Conservation (phyloP, 2,797 vertebrate species). For the Peromyscus nudipes region DNA sequence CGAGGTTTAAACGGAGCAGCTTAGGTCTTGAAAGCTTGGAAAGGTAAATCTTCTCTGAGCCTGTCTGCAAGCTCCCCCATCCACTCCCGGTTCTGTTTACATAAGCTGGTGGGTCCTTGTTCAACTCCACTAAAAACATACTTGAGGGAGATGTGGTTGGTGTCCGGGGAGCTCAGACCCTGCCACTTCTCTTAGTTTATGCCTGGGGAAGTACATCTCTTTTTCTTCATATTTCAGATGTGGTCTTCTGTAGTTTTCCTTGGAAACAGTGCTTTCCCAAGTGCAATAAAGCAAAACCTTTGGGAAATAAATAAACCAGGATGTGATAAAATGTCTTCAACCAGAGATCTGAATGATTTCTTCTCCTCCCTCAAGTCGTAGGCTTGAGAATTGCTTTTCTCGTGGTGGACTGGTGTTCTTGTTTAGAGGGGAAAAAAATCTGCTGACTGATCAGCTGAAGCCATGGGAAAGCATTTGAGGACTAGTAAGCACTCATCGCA, state of each 20-base stretch:
- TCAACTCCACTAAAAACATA: neutral
- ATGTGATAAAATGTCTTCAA: neutral
- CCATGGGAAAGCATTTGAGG: slow-evolving; percentile 29
- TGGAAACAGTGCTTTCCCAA: slow-evolving; percentile 61
- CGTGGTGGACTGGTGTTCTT: slow-evolving; percentile 22
- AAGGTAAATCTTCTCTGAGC: neutral
- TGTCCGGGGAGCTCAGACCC: neutral
- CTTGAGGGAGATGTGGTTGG: neutral
- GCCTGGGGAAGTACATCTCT: neutral
- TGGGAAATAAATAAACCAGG: slow-evolving; percentile 59
- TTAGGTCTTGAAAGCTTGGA: neutral
- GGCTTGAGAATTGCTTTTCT: slow-evolving; percentile 56
- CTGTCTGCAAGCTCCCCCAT: neutral
- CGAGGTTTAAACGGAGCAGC: neutral
- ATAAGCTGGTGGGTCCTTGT: neutral
- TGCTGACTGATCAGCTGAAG: slow-evolving; percentile 17
- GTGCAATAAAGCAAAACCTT: slow-evolving; percentile 64
- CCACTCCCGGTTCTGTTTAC: slow-evolving; percentile 20
- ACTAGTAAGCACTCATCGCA: neutral
- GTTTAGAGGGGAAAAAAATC: neutral
- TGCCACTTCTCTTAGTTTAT: neutral
- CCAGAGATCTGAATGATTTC: slow-evolving; percentile 24
- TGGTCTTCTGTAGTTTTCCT: slow-evolving; percentile 32
- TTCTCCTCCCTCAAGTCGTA: slow-evolving; percentile 21
- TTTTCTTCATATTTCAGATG: slow-evolving; percentile 38